phyloP scores from a whole-genome alignment of 2,888 invertebrate genomes.

The Agrochola lychnidis region DNA sequence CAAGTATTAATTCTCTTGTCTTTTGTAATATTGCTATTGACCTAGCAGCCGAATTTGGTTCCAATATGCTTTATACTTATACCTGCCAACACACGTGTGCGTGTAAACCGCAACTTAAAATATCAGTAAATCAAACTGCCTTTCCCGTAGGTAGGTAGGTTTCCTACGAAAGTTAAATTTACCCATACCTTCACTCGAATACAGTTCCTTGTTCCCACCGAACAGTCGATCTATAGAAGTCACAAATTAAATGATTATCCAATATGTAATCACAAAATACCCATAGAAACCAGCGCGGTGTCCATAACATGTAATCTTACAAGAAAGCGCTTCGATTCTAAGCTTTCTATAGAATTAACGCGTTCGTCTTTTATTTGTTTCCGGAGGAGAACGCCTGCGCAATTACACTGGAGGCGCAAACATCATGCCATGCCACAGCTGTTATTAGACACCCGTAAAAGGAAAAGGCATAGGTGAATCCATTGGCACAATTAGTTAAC shows the following conservation, averaged over 20 bases:
- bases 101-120: not conserved
- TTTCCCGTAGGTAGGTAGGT: not conserved
- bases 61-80: not conserved
- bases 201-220: constrained; percentile 40
- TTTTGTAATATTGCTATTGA: constrained; percentile 1
- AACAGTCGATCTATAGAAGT: constrained; percentile 25
- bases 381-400: constrained; percentile 53
- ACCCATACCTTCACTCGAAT: constrained; percentile 24
- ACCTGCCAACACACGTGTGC: not conserved
- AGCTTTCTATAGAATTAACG: constrained; percentile 67
- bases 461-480: constrained; percentile 9
- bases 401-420: constrained; percentile 60
- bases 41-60: not conserved
- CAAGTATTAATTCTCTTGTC: not conserved
- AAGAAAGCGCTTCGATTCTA: constrained; percentile 57
- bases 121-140: constrained; percentile 6
- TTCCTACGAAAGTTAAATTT: constrained; percentile 19
- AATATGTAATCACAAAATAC: constrained; percentile 50
- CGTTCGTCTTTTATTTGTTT: constrained; percentile 64
- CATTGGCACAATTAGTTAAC: constrained; percentile 27
- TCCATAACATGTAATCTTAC: constrained; percentile 62
- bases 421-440: constrained; percentile 32
- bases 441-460: constrained; percentile 27
- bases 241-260: constrained; percentile 62
- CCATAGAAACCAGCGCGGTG: constrained; percentile 34